Evolutionary conservation across 2,113 vertebrate species (phyloP).

Genomic region (Microcebus griseorufus): DNA sequence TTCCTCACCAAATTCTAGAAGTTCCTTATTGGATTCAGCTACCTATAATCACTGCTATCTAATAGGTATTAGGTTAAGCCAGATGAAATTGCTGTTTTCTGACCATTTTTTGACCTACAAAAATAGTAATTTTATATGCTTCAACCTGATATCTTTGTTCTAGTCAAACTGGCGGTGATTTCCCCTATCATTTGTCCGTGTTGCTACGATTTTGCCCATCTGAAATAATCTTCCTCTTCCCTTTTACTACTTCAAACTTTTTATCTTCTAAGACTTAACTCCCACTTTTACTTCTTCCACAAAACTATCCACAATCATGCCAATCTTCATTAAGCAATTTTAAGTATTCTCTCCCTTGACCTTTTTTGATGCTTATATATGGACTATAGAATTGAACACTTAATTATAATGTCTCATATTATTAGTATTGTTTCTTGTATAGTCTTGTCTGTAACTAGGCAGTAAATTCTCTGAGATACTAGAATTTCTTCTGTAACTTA

Average conservation of each 20-base stretch:
- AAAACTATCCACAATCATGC: neutral
- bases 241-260: neutral
- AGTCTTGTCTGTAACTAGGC: neutral
- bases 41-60: neutral
- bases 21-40: neutral
- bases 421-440: slow-evolving; percentile 14
- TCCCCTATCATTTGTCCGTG: neutral
- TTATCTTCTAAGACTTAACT: slow-evolving; percentile 4
- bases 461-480: slow-evolving; percentile 35
- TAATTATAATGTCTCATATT: slow-evolving; percentile 16
- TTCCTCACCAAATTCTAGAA: neutral
- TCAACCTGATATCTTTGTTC: neutral
- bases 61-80: neutral
- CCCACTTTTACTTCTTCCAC: neutral
- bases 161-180: neutral
- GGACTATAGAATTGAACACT: neutral
- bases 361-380: neutral
- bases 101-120: neutral
- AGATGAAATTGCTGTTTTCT: slow-evolving; percentile 6
- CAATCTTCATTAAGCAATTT: slow-evolving; percentile 24
- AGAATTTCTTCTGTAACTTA: slow-evolving; percentile 17
- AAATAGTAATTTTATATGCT: slow-evolving; percentile 2
- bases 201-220: neutral
- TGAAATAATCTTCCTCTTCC: neutral
- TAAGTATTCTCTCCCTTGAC: slow-evolving; percentile 8